Evolutionary conservation across 1,140 invertebrate genomes (phyloP), one percentile per base, ranked within the genome.

Genomic region (Cydia fagiglandana): DNA sequence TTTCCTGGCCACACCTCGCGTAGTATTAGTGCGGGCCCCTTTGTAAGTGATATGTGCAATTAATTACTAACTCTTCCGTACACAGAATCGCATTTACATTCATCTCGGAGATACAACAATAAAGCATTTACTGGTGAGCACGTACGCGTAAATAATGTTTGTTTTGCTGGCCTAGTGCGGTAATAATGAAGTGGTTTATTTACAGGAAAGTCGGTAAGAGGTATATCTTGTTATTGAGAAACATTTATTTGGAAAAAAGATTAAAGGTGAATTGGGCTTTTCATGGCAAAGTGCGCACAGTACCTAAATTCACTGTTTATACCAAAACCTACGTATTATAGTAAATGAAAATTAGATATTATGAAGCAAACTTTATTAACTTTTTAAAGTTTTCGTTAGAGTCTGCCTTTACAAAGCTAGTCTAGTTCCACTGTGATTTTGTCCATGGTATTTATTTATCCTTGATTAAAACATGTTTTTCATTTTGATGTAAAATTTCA

Each of bases 11-110:
- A 10, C 64, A 66, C 64, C 2, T 3, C 28, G 30, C 28, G 20
- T 4, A 28, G 64, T 64, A 64, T 68, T 34, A n/a, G 28, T 12
- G 13, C 53, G 53, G 50, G 41, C 41, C 15, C 47, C 64, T 13
- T 28, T 5, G 64, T 68, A 34, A 68, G 30, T 68, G 64, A 68
- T 68, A 68, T 68, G 64, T 68, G 64, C 64, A 68, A 68, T 68
- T 68, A 68, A 68, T 68, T 68, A 68, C 64, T 68, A 68, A 68
- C 64, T 68, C 64, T 68, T 68, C 64, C 64, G 64, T 17, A 17
- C n/a, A 68, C 30, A 24, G 30, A 7, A 68, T 34, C 64, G 64
- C 64, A 38, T 68, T 68, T 68, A 30, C 64, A 68, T 68, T 68
- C 30, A 68, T 68, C 30, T 38, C n/a, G 64, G 3, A 68, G 64